Evolutionary conservation across 1,140 invertebrate species (phyloP).

Genomic region (Eurosta solidaginis): DNA sequence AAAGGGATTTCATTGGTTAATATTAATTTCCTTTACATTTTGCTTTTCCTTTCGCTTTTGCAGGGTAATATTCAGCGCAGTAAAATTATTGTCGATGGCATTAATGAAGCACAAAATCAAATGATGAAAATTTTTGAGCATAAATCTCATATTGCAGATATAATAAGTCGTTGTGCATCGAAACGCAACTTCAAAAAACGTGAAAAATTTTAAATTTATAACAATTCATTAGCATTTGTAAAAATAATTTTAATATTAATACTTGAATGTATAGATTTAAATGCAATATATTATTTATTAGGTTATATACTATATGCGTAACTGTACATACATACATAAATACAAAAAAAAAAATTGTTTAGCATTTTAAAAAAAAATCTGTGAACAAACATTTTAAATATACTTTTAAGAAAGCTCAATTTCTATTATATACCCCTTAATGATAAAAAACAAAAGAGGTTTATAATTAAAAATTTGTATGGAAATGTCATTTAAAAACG

Average conservation of each 20-base stretch:
- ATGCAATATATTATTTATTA: not conserved
- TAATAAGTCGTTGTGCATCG: slow-evolving; percentile 85
- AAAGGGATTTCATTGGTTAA: no score
- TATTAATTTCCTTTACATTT: not conserved
- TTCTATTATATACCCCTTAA: no score
- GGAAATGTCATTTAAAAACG: no score
- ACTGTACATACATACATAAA: not conserved
- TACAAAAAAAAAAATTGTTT: not conserved
- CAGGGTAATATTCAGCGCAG: slow-evolving; percentile 94
- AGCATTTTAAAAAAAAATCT: not conserved
- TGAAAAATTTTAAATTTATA: slow-evolving; percentile 63
- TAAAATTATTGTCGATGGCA: slow-evolving; percentile 89
- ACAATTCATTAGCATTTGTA: not conserved
- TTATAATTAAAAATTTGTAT: not conserved
- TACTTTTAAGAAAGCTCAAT: not conserved
- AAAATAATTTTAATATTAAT: not conserved
- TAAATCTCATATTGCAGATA: slow-evolving; percentile 83
- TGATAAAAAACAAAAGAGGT: no score
- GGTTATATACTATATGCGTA: not conserved
- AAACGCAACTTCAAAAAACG: slow-evolving; percentile 91
- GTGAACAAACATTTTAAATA: not conserved
- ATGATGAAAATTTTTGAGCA: slow-evolving; percentile 91
- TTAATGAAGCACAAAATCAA: slow-evolving; percentile 83
- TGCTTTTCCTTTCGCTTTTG: slow-evolving; percentile 37
- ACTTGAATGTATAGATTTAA: not conserved